Base-by-base conservation (phyloP, 2,888 invertebrate genomes). In the Isoperla grammatica region DNA sequence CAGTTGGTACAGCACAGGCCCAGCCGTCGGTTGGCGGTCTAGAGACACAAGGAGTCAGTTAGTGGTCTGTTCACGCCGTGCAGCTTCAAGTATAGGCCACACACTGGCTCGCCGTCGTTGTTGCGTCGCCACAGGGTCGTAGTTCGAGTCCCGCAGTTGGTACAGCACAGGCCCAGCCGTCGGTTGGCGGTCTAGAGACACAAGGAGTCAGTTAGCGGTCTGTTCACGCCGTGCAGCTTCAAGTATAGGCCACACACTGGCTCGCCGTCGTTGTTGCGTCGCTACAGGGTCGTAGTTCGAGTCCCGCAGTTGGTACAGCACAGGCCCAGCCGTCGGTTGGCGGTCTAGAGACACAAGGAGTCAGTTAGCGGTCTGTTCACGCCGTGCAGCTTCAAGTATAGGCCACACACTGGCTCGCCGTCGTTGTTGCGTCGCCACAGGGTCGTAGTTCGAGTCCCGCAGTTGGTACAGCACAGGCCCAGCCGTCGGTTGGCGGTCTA, bases 111-210 rank as follows among this genome's bases (percentile, higher is more conserved):
- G 49, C 98, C 98, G 72, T 95, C 94, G 77, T 95, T 89, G 80
- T 98, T 98, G 66, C 99, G 85, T 59, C 99, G 82, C 98, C 99
- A 99, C 57, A 99, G 81, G 19, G 98, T 98, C 48, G 99, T 99
- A 69, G 91, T 93, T 61, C 91, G 85, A n/a, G 98, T 98, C 62
- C 93, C 90, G 76, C 97, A 98, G 79, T 98, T 98, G 65, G 95
- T 94, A 78, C 97, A 98, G 73, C 88, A 87, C 66, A 96, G 81
- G 0, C 96, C 96, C 70, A 92, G 80, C 11, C 97, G 84, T 67
- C 95, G 81, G 61, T 89, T 90, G 43, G 90, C 90, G 55, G 88
- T 89, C 90, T 90, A 81, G 13, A 13, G 2, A 20, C n/a, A 3
- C 40, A n/a, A n/a, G n/a, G n/a, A n/a, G n/a, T n/a, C n/a, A n/a